Conservation (phyloP, 1,140 invertebrate species). For the Wasmannia auropunctata region DNA sequence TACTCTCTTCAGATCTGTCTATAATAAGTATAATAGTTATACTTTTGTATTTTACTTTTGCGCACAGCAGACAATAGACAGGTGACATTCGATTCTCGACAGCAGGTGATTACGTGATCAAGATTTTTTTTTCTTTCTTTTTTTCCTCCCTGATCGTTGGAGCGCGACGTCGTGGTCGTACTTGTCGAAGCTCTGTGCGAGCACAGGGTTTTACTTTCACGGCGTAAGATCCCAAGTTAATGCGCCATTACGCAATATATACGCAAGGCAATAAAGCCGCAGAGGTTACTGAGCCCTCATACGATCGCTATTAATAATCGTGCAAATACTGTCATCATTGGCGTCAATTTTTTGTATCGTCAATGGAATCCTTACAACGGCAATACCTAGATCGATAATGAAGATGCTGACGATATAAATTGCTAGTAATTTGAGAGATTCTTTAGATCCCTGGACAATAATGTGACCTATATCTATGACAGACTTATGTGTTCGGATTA, state of each 20-base stretch:
- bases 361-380: neutral
- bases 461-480: conserved; percentile 58
- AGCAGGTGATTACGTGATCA: conserved; percentile 13
- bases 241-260: conserved; percentile 19
- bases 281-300: conserved; percentile 15
- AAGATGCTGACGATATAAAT: neutral
- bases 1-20: neutral
- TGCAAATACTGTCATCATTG: conserved; percentile 27
- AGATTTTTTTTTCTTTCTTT: neutral
- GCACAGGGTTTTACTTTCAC: conserved; percentile 27
- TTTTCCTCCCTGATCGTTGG: neutral
- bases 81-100: neutral
- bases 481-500: conserved; percentile 38
- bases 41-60: neutral
- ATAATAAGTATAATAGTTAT: neutral
- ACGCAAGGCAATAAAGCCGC: conserved; percentile 28
- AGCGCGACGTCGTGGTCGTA: conserved; percentile 11
- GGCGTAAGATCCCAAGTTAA: conserved; percentile 27
- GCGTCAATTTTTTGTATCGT: neutral
- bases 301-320: conserved; percentile 29
- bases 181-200: conserved; percentile 12
- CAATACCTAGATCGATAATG: neutral
- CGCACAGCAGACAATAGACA: neutral
- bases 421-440: neutral
- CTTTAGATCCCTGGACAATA: neutral